Percentiles rank a stretch among this genome's conserved stretches.
phyloP scores from a whole-genome alignment of 2,888 invertebrate species.

The Ophion obscuratus region DNA sequence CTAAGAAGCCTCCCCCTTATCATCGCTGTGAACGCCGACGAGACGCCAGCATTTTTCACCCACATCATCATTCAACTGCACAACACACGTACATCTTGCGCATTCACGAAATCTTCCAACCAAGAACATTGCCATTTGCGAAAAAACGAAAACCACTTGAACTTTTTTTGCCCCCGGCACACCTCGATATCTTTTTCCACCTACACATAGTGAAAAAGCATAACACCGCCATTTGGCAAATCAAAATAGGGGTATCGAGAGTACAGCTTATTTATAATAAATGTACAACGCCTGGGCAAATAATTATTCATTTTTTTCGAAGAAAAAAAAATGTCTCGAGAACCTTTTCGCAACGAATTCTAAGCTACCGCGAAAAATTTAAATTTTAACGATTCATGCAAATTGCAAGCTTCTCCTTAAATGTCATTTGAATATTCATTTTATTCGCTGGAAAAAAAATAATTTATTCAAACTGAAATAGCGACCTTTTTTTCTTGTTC shows the following conservation, averaged over 20 bases:
- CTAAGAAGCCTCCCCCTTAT: constrained; percentile 24
- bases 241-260: neutral
- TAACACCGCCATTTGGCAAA: neutral
- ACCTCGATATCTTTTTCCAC: neutral
- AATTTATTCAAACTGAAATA: neutral
- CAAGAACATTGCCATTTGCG: neutral
- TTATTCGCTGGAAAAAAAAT: neutral
- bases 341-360: neutral
- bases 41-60: neutral
- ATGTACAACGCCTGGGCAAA: neutral
- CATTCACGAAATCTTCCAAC: neutral
- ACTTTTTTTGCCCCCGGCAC: neutral
- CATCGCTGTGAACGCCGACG: constrained; percentile 23
- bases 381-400: neutral
- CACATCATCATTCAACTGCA: neutral
- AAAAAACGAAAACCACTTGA: neutral
- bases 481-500: neutral
- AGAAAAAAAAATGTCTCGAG: neutral
- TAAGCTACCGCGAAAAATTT: neutral
- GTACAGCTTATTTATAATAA: neutral
- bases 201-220: neutral
- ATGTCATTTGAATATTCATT: neutral
- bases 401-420: neutral
- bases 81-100: neutral
- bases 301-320: neutral